phyloP scores from a whole-genome alignment of 2,113 vertebrate genomes.

The Cynoglossus semilaevis region DNA sequence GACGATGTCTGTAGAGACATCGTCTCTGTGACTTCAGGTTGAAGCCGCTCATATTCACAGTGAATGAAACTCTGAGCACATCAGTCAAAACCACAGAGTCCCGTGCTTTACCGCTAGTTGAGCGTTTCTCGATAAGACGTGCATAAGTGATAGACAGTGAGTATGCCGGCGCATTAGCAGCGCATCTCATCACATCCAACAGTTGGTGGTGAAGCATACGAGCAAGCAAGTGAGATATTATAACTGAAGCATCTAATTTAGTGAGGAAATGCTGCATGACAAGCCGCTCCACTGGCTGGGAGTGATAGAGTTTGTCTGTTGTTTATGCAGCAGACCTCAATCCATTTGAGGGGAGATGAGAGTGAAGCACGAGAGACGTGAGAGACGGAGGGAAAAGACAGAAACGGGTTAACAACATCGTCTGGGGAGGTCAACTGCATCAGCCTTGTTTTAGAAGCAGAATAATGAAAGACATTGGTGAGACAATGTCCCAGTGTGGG shows the following conservation, averaged over 20 bases:
- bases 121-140: constrained; percentile 26
- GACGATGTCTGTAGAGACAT: constrained; percentile 31
- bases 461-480: constrained; percentile 51
- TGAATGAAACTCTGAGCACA: neutral
- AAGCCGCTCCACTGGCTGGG: constrained; percentile 29
- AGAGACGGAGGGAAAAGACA: neutral
- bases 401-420: constrained; percentile 47
- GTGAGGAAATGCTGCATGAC: constrained; percentile 42
- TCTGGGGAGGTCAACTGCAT: constrained; percentile 68
- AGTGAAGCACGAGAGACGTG: constrained; percentile 16
- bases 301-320: constrained; percentile 34
- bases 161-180: neutral
- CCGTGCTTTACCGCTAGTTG: constrained; percentile 19
- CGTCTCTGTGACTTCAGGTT: neutral
- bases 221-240: constrained; percentile 25
- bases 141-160: constrained; percentile 8
- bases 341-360: constrained; percentile 28
- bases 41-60: constrained; percentile 10
- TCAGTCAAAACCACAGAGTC: constrained; percentile 4
- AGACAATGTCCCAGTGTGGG: constrained; percentile 38
- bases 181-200: constrained; percentile 15
- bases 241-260: constrained; percentile 43
- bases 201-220: constrained; percentile 21
- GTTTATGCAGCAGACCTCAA: constrained; percentile 32
- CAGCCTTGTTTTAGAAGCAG: constrained; percentile 68